phyloP scores from a whole-genome alignment of 2,113 vertebrate genomes.

The Gasterosteus nipponicus region DNA sequence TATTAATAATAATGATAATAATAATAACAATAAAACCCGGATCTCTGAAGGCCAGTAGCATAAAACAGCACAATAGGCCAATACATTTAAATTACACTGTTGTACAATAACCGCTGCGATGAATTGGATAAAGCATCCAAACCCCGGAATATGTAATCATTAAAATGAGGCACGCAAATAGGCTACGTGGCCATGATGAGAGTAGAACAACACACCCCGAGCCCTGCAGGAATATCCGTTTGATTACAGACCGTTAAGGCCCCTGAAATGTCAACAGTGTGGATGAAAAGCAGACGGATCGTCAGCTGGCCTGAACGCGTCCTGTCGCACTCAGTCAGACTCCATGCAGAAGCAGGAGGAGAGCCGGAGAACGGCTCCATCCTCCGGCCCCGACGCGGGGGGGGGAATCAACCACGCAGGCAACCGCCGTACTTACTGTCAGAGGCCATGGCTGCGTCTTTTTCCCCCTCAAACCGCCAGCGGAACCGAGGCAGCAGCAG shows the following conservation, averaged over 20 bases:
- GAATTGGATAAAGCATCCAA: not conserved
- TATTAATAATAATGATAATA: not conserved
- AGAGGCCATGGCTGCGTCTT: slow-evolving; percentile 79
- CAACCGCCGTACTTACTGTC: slow-evolving; percentile 83
- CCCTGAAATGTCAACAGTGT: fast-evolving
- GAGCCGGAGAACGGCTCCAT: slow-evolving; percentile 5
- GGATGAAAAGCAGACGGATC: not conserved
- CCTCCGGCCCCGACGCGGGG: not conserved
- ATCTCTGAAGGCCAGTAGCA: slow-evolving; percentile 3
- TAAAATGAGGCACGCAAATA: slow-evolving; percentile 9
- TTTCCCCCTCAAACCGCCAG: slow-evolving; percentile 26
- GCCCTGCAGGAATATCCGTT: not conserved
- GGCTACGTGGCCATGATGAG: slow-evolving; percentile 48
- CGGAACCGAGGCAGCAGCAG: slow-evolving; percentile 27
- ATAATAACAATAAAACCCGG: not conserved
- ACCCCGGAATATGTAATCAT: not conserved
- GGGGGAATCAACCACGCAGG: fast-evolving
- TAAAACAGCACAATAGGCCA: not conserved
- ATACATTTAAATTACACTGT: not conserved
- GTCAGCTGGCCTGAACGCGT: slow-evolving; percentile 37
- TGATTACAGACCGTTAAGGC: too few species aligned
- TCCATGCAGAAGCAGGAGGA: not conserved
- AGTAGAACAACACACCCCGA: not conserved
- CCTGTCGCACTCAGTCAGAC: slow-evolving; percentile 1
- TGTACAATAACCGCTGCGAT: not conserved